Evolutionary conservation across 2,888 invertebrate species (phyloP), one percentile per base, ranked within the genome.

Genomic region (Limnephilus marmoratus): DNA sequence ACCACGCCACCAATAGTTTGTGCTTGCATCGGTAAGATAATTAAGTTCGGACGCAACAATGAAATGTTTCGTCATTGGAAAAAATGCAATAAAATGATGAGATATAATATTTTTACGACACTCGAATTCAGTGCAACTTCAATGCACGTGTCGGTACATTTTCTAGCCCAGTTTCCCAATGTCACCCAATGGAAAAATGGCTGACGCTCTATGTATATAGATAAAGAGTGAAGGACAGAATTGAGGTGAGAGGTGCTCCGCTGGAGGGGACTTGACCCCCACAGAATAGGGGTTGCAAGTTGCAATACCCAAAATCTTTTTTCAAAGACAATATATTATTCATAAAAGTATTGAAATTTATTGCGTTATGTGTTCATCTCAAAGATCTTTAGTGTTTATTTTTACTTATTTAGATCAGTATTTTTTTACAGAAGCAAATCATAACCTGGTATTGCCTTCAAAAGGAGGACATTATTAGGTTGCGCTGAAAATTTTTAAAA

Each of bases 231-330:
- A 45, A 45, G 49, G 45, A 86, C 41, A n/a, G 86, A 41, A 45
- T 49, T 29, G 45, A 45, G 86, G 86, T 86, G 86, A 86, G 86
- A 86, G 86, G 86, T 85, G 85, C 85, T 85, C n/a, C 13, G 7
- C 83, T 41, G 49, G 29, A 86, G 49, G 49, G 31, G 86, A 86
- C 86, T 86, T 86, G 86, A 86, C 86, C 86, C 49, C 29, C 13
- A 11, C 49, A 12, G 86, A 53, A 53, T 53, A 53, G 53, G n/a
- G 68, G n/a, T n/a, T n/a, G 68, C 68, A 68, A 68, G n/a, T n/a
- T n/a, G 68, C 24, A 68, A 68, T 68, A 68, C 68, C 9, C 9
- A 24, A 68, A 68, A 18, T 24, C 68, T n/a, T n/a, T 68, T n/a
- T 68, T n/a, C 9, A 18, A 68, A 68, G n/a, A n/a, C 24, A 68